Conservation (phyloP, 2,888 invertebrate genomes). For the Abscondita cerata region DNA sequence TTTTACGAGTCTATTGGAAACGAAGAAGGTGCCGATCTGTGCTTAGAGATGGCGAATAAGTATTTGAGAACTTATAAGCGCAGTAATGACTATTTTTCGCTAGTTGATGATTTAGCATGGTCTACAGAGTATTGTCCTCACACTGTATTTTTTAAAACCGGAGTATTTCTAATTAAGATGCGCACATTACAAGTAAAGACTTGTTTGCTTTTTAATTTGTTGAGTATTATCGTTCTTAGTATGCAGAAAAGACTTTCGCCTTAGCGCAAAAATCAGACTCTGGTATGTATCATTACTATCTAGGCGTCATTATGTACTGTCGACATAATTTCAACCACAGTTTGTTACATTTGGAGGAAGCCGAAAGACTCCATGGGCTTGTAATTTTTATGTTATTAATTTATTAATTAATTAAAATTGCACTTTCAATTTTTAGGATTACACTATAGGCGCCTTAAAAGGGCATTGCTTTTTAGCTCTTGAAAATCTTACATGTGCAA, state of each 20-base stretch:
- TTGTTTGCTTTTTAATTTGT: neutral
- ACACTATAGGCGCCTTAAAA: conserved; percentile 47
- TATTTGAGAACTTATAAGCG: conserved; percentile 38
- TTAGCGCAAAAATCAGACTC: conserved; percentile 46
- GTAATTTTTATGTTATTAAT: conserved; percentile 35
- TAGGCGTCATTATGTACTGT: conserved; percentile 52
- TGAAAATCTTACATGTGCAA: conserved; percentile 44
- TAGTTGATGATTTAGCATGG: conserved; percentile 52
- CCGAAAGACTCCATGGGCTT: conserved; percentile 47
- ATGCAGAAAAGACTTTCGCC: conserved; percentile 46
- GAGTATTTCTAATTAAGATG: conserved; percentile 51
- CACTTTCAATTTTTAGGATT: conserved; percentile 43
- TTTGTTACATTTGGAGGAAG: conserved; percentile 50
- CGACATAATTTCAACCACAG: conserved; percentile 50
- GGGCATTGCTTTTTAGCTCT: conserved; percentile 51
- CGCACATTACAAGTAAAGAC: conserved; percentile 44
- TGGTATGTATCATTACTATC: conserved; percentile 51
- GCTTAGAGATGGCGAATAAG: conserved; percentile 50
- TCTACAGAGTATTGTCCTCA: conserved; percentile 45
- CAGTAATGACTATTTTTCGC: conserved; percentile 40
- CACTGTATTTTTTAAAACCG: conserved; percentile 49
- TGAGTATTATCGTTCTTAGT: conserved; percentile 2
- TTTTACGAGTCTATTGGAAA: conserved; percentile 50
- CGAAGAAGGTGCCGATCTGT: conserved; percentile 50
- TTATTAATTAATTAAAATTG: neutral